A percentile compares a stretch with the other conserved stretches of the same genome.
Conservation (phyloP, 2,888 invertebrate genomes). For the Elegia similella region DNA sequence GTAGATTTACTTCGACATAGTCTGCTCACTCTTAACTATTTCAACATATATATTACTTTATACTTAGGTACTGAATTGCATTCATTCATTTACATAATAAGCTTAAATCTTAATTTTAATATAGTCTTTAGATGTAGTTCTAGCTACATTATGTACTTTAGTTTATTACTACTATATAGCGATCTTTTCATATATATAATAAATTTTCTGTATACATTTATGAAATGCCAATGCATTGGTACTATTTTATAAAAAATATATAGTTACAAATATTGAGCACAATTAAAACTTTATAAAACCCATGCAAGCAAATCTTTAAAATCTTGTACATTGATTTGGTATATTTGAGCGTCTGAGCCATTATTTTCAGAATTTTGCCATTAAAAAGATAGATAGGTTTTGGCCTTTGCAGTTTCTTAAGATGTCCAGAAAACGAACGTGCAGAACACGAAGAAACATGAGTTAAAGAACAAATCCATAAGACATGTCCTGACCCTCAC, state of each 20-base stretch:
- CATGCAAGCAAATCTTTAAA: too few relatives aligned
- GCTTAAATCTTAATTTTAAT: conserved; percentile 11
- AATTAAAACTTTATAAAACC: background rate
- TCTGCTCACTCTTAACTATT: background rate
- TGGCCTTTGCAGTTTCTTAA: background rate
- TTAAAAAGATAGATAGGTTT: background rate
- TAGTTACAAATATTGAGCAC: background rate
- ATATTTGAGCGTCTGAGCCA: conserved; percentile 1
- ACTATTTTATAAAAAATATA: background rate
- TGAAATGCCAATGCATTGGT: background rate
- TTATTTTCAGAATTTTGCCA: background rate
- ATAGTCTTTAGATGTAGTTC: conserved; percentile 13
- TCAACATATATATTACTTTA: conserved; percentile 11
- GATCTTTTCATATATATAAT: background rate
- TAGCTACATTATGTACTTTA: conserved; percentile 9
- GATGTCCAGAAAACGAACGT: background rate
- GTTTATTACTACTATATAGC: background rate
- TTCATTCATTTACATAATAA: conserved; percentile 13
- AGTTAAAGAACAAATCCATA: background rate
- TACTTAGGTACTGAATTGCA: conserved; percentile 15
- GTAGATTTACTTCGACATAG: background rate
- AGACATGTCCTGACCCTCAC: background rate
- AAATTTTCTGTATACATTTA: background rate
- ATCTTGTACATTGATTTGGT: background rate
- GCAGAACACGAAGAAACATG: background rate